phyloP scores from a whole-genome alignment of 2,888 invertebrate species.

The Amblyjoppa proteus region DNA sequence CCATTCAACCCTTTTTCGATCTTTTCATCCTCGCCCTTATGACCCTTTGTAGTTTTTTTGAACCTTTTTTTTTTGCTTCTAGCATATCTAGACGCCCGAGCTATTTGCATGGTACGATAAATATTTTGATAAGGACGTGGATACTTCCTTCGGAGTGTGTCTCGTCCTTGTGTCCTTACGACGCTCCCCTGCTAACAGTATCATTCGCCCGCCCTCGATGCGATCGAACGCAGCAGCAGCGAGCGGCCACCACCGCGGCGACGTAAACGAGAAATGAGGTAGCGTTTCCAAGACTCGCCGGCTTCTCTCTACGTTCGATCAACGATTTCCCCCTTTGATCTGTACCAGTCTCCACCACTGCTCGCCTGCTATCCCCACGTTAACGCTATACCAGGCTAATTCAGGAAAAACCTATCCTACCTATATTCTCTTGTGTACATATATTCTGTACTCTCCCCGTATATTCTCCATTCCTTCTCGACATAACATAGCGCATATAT shows the following conservation, averaged over 20 bases:
- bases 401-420: conserved; percentile 58
- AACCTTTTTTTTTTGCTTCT: not conserved
- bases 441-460: conserved; percentile 13
- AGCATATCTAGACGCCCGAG: not conserved
- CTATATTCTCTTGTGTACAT: conserved; percentile 46
- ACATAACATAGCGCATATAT: conserved; percentile 2
- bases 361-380: conserved; percentile 13
- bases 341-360: conserved; percentile 66
- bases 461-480: conserved; percentile 19
- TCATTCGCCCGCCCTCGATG: conserved; percentile 36
- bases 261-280: conserved; percentile 61
- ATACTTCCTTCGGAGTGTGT: conserved; percentile 9
- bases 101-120: not conserved
- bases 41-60: not conserved
- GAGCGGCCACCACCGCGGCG: conserved; percentile 38
- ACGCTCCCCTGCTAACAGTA: conserved; percentile 3
- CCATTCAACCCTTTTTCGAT: not conserved
- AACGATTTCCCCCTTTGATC: conserved; percentile 65
- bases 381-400: conserved; percentile 52
- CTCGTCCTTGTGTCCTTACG: conserved; percentile 38
- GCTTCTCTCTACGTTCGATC: conserved; percentile 57
- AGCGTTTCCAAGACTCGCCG: conserved; percentile 43
- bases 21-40: not conserved
- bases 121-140: conserved; percentile 1
- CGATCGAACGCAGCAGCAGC: conserved; percentile 64